phyloP scores from a whole-genome alignment of 2,888 invertebrate genomes.

The Hydroisotoma schaefferi region DNA sequence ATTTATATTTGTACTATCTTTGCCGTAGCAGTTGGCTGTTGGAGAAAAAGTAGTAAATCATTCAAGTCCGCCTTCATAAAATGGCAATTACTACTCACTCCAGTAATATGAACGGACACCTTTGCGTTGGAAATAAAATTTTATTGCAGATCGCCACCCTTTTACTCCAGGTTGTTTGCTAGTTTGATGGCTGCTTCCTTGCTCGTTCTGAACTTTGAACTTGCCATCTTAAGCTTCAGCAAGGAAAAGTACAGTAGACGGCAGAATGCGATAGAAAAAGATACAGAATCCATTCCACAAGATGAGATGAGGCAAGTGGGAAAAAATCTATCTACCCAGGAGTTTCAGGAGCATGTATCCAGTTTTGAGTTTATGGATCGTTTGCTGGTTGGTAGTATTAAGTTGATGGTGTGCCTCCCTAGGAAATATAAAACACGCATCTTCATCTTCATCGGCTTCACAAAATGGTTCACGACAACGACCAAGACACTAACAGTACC shows the following conservation, averaged over 20 bases:
- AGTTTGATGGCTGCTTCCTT: neutral
- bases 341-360: no score
- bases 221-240: neutral
- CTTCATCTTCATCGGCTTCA: no score
- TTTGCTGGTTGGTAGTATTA: no score
- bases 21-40: no score
- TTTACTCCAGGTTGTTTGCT: neutral
- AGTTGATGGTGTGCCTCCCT: no score
- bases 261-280: neutral
- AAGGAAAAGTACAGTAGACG: no score
- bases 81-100: neutral
- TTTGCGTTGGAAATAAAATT: conserved; percentile 9
- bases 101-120: conserved; percentile 5
- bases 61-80: conserved; percentile 3
- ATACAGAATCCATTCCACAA: neutral
- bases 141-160: conserved; percentile 7
- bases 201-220: neutral
- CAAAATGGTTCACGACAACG: no score
- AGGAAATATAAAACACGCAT: no score
- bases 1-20: no score
- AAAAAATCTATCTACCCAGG: neutral
- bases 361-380: no score
- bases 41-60: conserved; percentile 4
- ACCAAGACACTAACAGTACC: no score
- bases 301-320: no score